These are phyloP conservation scores for Molossus molossus DNA, from an alignment of 2,797 vertebrate species.

Conservation along the genomic window DNA sequence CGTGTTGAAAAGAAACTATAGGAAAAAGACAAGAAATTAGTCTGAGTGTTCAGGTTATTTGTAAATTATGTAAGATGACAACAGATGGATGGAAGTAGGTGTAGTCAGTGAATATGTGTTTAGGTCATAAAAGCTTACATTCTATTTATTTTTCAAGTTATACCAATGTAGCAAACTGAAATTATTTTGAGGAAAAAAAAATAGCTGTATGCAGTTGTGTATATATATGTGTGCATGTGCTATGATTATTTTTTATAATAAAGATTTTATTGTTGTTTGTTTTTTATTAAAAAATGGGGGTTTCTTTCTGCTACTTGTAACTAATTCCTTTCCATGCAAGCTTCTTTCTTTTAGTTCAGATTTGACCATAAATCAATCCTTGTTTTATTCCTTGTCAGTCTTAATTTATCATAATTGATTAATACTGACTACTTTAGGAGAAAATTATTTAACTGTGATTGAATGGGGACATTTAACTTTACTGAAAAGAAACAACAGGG, in stretches of 20 bases:
- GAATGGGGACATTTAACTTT: constrained; percentile 71
- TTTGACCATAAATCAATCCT: constrained; percentile 63
- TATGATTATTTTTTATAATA: not conserved
- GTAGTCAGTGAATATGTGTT: not conserved
- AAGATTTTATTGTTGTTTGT: not conserved
- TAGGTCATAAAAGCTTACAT: not conserved
- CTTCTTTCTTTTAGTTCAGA: constrained; percentile 7
- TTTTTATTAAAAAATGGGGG: not conserved
- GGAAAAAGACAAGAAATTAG: not conserved
- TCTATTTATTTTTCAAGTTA: not conserved
- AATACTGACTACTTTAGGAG: constrained; percentile 69
- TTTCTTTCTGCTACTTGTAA: not conserved
- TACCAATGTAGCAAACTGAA: not conserved
- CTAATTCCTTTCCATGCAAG: constrained; percentile 29
- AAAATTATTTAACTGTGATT: constrained; percentile 79
- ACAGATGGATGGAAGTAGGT: not conserved
- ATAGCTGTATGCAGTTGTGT: not conserved
- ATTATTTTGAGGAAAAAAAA: constrained; percentile 1
- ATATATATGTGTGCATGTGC: not conserved
- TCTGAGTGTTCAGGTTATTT: not conserved
- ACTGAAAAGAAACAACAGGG: constrained; percentile 77
- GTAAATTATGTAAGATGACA: not conserved
- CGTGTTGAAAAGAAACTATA: not conserved
- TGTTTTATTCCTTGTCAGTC: constrained; percentile 62
- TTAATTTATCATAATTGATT: constrained; percentile 85